These are phyloP conservation scores for Carettochelys insculpta DNA, from an alignment of 2,113 vertebrate genomes.

Conservation along the genomic window DNA sequence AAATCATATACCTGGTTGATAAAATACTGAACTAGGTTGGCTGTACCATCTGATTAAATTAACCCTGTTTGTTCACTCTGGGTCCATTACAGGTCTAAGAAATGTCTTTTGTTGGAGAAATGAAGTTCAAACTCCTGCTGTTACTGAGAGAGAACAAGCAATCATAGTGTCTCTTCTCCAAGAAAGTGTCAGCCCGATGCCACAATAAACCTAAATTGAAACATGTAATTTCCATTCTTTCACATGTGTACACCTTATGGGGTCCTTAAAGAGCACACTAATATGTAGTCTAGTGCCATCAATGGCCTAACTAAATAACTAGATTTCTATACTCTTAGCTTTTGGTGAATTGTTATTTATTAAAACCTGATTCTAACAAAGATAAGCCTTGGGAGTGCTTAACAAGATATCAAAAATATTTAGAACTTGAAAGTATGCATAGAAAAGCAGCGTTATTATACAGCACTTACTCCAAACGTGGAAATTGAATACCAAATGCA, in stretches of 20 bases:
- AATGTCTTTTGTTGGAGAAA: neutral
- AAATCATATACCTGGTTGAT: neutral
- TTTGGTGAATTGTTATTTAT: conserved; percentile 3
- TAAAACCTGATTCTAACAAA: conserved; percentile 25
- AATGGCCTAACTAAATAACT: conserved; percentile 12
- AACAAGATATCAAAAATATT: conserved; percentile 37
- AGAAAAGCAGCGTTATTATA: conserved; percentile 61
- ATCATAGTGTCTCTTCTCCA: neutral
- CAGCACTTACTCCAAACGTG: conserved; percentile 48
- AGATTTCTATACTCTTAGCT: conserved; percentile 54
- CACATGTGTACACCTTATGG: neutral
- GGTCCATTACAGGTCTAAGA: neutral
- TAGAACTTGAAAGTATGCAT: conserved; percentile 38
- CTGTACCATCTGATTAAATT: neutral
- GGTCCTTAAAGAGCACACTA: conserved; percentile 10
- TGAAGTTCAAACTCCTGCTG: neutral
- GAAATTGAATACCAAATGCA: conserved; percentile 65
- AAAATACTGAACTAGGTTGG: neutral
- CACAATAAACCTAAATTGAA: conserved; percentile 11
- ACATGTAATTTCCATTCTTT: neutral
- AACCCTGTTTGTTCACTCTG: neutral
- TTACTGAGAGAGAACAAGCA: neutral
- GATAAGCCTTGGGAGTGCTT: conserved; percentile 47
- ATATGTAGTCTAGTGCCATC: neutral
- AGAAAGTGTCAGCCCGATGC: conserved; percentile 4